Percentiles rank a stretch among this genome's conserved stretches.
These are phyloP conservation scores for Phenganax stokvisi DNA, from an alignment of 92 coral and sea anemone species.

Conservation along the genomic window DNA sequence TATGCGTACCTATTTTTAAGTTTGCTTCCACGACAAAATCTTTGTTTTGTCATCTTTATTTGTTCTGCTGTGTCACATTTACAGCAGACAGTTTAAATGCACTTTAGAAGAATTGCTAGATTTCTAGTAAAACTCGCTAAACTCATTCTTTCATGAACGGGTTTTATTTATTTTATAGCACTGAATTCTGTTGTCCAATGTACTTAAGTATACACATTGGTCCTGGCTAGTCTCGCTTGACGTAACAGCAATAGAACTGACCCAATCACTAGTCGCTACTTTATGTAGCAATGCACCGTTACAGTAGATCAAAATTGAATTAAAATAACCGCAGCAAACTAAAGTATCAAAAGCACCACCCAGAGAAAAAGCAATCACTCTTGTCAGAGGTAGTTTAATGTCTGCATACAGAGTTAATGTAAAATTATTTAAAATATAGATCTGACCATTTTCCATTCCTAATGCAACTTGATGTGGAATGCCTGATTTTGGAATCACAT, in stretches of 20 bases:
- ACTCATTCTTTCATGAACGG: neutral
- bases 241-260: conserved; percentile 50
- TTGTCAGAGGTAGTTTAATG: conserved; percentile 61
- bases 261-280: conserved; percentile 62
- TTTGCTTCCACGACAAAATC: too few species aligned
- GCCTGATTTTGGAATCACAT: conserved; percentile 46
- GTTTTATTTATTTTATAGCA: conserved; percentile 33
- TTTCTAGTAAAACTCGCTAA: too few species aligned
- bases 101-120: too few species aligned
- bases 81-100: too few species aligned
- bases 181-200: conserved; percentile 54
- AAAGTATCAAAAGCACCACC: conserved; percentile 51
- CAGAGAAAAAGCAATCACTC: conserved; percentile 43
- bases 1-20: too few species aligned
- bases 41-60: too few species aligned
- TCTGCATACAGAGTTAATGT: conserved; percentile 56
- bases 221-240: conserved; percentile 39
- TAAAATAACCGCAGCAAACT: conserved; percentile 68
- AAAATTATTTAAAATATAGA: conserved; percentile 55
- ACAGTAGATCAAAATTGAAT: conserved; percentile 59
- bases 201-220: conserved; percentile 48
- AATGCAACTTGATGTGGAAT: conserved; percentile 66
- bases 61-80: too few species aligned
- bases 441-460: conserved; percentile 66
- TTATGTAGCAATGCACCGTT: conserved; percentile 52